These are phyloP conservation scores for Eurystomus gularis DNA, from an alignment of 2,113 vertebrate genomes.

Conservation along the genomic window DNA sequence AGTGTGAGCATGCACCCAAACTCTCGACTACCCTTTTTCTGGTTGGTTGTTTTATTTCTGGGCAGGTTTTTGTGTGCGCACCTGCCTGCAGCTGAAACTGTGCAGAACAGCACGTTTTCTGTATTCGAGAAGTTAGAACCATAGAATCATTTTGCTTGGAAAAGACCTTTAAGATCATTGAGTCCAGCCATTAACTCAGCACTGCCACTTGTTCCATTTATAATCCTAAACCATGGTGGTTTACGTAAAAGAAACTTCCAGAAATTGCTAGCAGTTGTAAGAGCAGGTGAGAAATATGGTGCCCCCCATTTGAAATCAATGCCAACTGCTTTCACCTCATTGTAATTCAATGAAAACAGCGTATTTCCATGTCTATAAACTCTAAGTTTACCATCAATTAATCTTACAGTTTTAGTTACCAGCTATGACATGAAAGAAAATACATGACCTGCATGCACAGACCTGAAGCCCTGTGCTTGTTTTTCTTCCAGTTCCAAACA, in stretches of 20 bases:
- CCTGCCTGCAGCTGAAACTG: neutral
- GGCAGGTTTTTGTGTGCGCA: neutral
- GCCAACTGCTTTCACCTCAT: neutral
- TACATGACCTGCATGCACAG: neutral
- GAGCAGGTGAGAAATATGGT: neutral
- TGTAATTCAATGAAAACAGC: neutral
- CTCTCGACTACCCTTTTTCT: neutral
- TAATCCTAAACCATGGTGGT: neutral
- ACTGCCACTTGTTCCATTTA: neutral
- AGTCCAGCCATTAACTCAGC: too few relatives aligned
- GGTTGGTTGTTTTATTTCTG: neutral
- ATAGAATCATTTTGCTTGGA: neutral
- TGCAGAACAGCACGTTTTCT: fast-evolving
- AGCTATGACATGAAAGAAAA: constrained; percentile 13
- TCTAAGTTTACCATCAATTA: constrained; percentile 33
- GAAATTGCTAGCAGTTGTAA: neutral
- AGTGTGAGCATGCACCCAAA: neutral
- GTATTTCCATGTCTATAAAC: neutral
- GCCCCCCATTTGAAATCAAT: neutral
- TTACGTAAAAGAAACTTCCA: neutral
- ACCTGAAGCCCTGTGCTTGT: neutral
- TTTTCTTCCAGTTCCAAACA: neutral
- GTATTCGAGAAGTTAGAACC: neutral
- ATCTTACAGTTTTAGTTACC: constrained; percentile 11
- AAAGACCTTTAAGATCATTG: too few relatives aligned